phyloP scores from a whole-genome alignment of 2,888 invertebrate genomes.

The Agriopis marginaria region DNA sequence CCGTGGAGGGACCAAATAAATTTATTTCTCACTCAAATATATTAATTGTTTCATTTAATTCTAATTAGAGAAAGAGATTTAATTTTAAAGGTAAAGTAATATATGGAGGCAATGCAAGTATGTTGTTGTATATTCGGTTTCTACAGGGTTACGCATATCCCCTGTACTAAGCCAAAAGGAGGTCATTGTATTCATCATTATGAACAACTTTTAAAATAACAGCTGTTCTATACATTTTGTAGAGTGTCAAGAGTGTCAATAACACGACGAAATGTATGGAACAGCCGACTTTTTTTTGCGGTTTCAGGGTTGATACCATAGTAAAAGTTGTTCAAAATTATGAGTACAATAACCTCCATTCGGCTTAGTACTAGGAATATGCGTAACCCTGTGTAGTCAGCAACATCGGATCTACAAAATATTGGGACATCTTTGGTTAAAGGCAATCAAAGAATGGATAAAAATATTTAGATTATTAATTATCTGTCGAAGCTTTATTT shows the following conservation, averaged over 20 bases:
- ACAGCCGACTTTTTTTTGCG: background rate
- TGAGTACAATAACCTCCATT: no score
- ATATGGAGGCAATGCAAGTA: background rate
- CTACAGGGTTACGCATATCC: no score
- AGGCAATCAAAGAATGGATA: no score
- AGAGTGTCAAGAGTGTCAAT: no score
- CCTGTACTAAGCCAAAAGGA: no score
- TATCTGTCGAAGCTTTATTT: no score
- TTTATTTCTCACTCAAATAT: constrained; percentile 19
- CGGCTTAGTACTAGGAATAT: no score
- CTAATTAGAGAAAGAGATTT: constrained; percentile 5
- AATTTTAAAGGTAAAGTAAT: constrained; percentile 1
- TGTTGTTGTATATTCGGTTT: background rate
- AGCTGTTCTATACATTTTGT: no score
- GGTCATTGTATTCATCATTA: no score
- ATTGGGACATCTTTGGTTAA: background rate
- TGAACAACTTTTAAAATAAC: no score
- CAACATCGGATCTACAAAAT: background rate
- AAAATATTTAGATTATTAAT: no score
- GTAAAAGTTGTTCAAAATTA: background rate
- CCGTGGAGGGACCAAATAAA: constrained; percentile 19
- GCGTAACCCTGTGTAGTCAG: background rate
- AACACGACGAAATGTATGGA: no score
- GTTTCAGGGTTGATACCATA: background rate
- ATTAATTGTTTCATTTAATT: constrained; percentile 12